These are phyloP conservation scores for Gryllus longicercus DNA, from an alignment of 2,888 invertebrate genomes.

Conservation along the genomic window DNA sequence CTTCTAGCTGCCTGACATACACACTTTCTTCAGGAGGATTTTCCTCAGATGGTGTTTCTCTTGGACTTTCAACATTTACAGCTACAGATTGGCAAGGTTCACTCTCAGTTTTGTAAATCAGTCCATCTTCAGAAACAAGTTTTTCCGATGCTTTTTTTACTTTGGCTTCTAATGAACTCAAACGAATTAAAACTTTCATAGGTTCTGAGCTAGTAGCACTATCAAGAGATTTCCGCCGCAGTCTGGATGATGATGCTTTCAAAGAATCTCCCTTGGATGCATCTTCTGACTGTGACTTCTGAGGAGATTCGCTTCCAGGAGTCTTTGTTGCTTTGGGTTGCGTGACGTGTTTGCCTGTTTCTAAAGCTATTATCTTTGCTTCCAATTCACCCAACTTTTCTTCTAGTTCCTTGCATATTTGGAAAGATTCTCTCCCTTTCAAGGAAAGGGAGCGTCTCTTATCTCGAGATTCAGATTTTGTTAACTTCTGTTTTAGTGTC, in stretches of 20 bases:
- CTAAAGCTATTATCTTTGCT: slow-evolving; percentile 68
- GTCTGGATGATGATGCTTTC: slow-evolving; percentile 54
- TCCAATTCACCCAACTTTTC: slow-evolving; percentile 79
- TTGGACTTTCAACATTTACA: slow-evolving; percentile 5
- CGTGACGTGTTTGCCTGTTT: slow-evolving; percentile 48
- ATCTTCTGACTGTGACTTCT: slow-evolving; percentile 30
- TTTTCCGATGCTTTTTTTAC: slow-evolving; percentile 59
- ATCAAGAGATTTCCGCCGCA: slow-evolving; percentile 72
- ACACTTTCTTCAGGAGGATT: slow-evolving; percentile 23
- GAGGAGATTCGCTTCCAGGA: slow-evolving; percentile 44
- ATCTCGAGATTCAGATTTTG: slow-evolving; percentile 71
- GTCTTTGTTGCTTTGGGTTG: slow-evolving; percentile 41
- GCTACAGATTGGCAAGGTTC: neutral
- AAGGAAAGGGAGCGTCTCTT: slow-evolving; percentile 77
- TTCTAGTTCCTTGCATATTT: slow-evolving; percentile 78
- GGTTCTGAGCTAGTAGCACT: slow-evolving; percentile 75
- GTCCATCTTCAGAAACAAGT: neutral
- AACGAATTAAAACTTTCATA: slow-evolving; percentile 72
- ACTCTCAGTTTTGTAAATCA: neutral
- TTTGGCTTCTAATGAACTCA: slow-evolving; percentile 74
- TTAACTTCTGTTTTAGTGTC: slow-evolving; percentile 72
- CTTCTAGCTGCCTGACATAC: slow-evolving; percentile 59
- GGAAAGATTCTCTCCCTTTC: slow-evolving; percentile 77
- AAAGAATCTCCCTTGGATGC: slow-evolving; percentile 49
- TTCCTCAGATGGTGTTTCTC: slow-evolving; percentile 34